Evolutionary conservation across 1,140 invertebrate species (phyloP).

Genomic region (Ceratitis capitata): DNA sequence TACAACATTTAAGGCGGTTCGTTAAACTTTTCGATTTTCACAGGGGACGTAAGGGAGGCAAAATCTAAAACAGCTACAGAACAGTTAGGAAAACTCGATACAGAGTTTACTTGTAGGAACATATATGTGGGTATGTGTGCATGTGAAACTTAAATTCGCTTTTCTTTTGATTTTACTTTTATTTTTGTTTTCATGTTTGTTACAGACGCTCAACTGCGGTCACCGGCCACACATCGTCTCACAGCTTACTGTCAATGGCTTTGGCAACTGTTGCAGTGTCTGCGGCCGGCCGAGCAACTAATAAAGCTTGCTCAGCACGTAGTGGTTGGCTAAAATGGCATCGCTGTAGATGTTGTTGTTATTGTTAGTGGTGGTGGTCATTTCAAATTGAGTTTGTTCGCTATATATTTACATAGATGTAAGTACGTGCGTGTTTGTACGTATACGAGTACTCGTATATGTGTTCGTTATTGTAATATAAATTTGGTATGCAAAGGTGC

Average conservation of each 20-base stretch:
- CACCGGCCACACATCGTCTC: background rate
- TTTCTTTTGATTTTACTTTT: background rate
- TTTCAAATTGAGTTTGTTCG: slow-evolving; percentile 13
- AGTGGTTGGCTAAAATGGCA: background rate
- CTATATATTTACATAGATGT: background rate
- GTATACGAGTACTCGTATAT: background rate
- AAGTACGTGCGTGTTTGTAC: background rate
- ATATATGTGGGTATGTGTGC: no score
- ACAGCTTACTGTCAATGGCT: slow-evolving; percentile 31
- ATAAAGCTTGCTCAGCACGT: slow-evolving; percentile 2
- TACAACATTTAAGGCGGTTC: background rate
- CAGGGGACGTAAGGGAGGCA: background rate
- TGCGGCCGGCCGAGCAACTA: background rate
- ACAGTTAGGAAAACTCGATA: background rate
- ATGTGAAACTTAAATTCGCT: background rate
- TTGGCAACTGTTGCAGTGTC: background rate
- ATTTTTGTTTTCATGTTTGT: background rate
- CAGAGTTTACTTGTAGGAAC: no score
- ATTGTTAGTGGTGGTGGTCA: background rate
- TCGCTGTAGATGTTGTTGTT: background rate
- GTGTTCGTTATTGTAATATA: no score
- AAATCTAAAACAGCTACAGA: background rate
- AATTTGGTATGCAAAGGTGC: background rate
- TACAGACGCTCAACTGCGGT: background rate
- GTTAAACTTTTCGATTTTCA: background rate